Conservation (phyloP, 2,797 vertebrate genomes). For the Pteronotus mesoamericanus region DNA sequence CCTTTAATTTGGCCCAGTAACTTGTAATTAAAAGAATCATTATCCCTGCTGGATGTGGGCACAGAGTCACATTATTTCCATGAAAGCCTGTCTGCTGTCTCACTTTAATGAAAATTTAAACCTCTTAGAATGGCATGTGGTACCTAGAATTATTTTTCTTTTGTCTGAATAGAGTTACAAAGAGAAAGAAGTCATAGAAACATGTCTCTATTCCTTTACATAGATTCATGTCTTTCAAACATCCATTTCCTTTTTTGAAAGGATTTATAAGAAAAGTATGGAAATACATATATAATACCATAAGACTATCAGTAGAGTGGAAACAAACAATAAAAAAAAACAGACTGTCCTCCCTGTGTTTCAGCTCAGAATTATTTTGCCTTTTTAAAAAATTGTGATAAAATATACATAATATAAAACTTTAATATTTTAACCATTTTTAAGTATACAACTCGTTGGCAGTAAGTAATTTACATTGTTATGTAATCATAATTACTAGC, state of each 20-base stretch:
- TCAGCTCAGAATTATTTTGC: neutral
- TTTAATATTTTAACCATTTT: neutral
- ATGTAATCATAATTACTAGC: neutral
- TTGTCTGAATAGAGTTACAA: constrained; percentile 46
- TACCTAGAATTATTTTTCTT: constrained; percentile 62
- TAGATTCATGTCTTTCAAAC: neutral
- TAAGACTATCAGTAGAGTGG: neutral
- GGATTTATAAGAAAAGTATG: neutral
- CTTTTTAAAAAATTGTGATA: neutral
- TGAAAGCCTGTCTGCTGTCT: constrained; percentile 67
- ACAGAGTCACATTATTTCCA: constrained; percentile 65
- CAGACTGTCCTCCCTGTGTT: neutral
- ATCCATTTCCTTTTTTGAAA: neutral
- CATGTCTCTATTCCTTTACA: neutral
- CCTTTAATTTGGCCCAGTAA: constrained; percentile 71
- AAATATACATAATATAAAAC: neutral
- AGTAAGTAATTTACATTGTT: neutral
- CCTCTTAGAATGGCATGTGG: constrained; percentile 55
- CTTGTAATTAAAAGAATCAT: constrained; percentile 75
- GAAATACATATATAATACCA: neutral
- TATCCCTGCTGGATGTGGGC: constrained; percentile 68
- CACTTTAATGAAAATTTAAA: constrained; percentile 74
- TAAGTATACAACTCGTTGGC: neutral
- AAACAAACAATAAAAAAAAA: neutral
- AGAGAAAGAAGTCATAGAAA: neutral